Evolutionary conservation across 2,888 invertebrate species (phyloP), one percentile per base, ranked within the genome.

Genomic region (Drosophila monieri): DNA sequence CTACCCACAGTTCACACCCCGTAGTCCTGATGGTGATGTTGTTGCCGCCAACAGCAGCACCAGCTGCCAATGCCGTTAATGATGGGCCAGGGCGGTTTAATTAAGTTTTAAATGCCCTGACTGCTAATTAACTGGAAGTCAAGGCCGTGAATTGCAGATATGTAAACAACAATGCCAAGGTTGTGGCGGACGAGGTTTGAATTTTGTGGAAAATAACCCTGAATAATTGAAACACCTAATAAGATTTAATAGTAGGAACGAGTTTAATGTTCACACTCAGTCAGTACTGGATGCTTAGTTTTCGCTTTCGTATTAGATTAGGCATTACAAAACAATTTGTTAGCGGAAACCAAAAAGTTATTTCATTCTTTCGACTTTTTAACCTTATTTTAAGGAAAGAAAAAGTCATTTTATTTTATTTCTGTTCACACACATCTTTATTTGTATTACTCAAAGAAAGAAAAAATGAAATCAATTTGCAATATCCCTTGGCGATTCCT

Each of bases 71-170:
- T 77, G 15, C 43, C 27, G 60, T 76, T 75, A 79, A 85, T 83
- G 67, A 73, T 53, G 58, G 62, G 49, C 51, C 58, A 39, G 62
- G 60, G 53, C 51, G 47, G 54, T 73, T 86, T 85, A 83, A 83
- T 83, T 77, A 88, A 71, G 80, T 73, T 83, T 74, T 71, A 72
- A 81, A 72, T 62, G 62, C 58, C 69, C 49, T 30, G 44, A 53
- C 67, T 58, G 54, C 72, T 81, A 88, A 88, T 85, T 77, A 77
- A 81, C 83, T 70, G 54, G 37, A 56, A 14, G 55, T 64, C 67
- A 57, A 61, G 58, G 66, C 37, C 57, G 53, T 54, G 56, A 53
- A 54, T 27, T 59, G 35, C 30, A 35, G 30, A 30, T 35, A 43
- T 35, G 43, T 18, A 12, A 21, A 37, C 39, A 30, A 8, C 37